Percentiles rank a stretch among this genome's conserved stretches.
Evolutionary conservation across 2,888 invertebrate genomes (phyloP).

Genomic region (Cephus spinipes): DNA sequence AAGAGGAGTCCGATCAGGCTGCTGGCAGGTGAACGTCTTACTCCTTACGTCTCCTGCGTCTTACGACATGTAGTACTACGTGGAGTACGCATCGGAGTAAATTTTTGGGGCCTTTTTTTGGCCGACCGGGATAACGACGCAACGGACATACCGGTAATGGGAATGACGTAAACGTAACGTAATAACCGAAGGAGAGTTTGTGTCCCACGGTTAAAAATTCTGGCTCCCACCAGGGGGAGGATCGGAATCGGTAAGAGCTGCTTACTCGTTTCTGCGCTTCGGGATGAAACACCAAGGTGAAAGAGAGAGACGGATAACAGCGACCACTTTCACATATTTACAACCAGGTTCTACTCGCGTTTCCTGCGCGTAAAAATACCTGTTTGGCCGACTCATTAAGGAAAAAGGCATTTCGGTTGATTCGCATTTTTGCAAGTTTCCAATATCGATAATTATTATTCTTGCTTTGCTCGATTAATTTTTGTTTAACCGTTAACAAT

Average conservation of each 20-base stretch:
- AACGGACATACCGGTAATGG: background rate
- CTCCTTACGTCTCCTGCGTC: background rate
- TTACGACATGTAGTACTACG: background rate
- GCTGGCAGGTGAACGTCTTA: background rate
- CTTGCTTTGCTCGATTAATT: no score
- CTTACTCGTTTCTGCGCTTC: background rate
- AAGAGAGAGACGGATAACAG: background rate
- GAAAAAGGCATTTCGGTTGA: background rate
- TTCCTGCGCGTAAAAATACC: conserved; percentile 9
- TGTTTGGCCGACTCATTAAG: background rate
- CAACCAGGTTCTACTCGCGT: conserved; percentile 8
- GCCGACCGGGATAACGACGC: background rate
- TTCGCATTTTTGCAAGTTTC: background rate
- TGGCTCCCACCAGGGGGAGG: background rate
- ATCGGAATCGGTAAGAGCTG: background rate
- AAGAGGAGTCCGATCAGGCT: background rate
- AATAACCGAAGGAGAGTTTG: background rate
- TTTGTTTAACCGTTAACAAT: no score
- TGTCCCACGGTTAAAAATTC: background rate
- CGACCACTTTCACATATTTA: conserved; percentile 2
- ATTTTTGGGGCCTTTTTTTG: background rate
- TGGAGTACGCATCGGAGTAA: background rate
- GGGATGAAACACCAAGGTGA: background rate
- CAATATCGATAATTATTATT: background rate
- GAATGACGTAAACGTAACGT: background rate